phyloP scores from a whole-genome alignment of 1,140 invertebrate genomes.

The Papilio polyxenes region DNA sequence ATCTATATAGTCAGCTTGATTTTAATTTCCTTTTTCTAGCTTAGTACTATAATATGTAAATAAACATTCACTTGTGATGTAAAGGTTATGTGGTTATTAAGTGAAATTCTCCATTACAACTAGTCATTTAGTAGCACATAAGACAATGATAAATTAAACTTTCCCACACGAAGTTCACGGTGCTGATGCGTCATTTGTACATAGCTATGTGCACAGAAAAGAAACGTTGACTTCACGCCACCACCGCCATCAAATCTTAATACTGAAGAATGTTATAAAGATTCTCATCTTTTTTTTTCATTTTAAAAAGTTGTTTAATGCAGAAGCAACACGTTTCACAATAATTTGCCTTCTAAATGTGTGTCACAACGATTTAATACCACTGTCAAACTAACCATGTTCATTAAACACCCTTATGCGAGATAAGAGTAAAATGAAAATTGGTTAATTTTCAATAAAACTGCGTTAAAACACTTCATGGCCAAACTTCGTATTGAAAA shows the following conservation, averaged over 20 bases:
- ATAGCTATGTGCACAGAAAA: conserved; percentile 41
- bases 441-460: conserved; percentile 26
- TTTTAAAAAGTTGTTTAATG: neutral
- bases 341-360: conserved; percentile 59
- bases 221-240: conserved; percentile 53
- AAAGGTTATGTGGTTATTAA: neutral
- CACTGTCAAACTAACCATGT: conserved; percentile 75
- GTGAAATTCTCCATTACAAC: conserved; percentile 19
- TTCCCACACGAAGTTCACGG: conserved; percentile 52
- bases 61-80: conserved; percentile 12
- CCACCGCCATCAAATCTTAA: conserved; percentile 33
- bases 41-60: neutral
- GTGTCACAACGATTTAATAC: conserved; percentile 59
- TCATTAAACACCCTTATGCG: conserved; percentile 68
- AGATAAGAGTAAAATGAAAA: conserved; percentile 52
- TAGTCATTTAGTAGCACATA: conserved; percentile 26
- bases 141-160: conserved; percentile 46
- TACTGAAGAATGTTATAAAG: conserved; percentile 26
- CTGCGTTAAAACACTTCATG: conserved; percentile 42
- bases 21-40: neutral
- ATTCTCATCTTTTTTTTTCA: neutral
- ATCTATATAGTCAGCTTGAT: neutral
- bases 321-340: conserved; percentile 50
- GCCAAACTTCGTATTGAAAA: conserved; percentile 52
- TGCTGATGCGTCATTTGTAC: conserved; percentile 50